Evolutionary conservation across 2,797 vertebrate species (phyloP), one percentile per base, ranked within the genome.

Genomic region (Dromococcyx pavoninus): DNA sequence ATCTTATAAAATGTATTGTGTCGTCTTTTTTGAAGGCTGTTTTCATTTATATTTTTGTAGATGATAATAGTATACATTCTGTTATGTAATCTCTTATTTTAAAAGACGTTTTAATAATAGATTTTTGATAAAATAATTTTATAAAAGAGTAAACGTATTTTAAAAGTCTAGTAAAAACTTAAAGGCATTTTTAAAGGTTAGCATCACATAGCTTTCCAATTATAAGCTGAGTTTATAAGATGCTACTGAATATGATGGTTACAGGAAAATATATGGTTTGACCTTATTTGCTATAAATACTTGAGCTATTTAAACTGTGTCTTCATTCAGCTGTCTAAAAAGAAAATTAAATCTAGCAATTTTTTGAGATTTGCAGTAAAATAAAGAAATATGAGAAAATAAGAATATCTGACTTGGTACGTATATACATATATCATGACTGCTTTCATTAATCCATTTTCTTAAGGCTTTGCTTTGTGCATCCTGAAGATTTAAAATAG

Each of bases 341-440:
- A 70, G 17, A 82, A 76, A 77, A 71, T 41, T 17, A 82, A 62
- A 67, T 74, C n/a, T 28, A 70, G 2, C 23, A 67, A 35, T 54
- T 56, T 65, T 76, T 50, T 67, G 53, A 70, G 32, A 89, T 74
- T 51, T 62, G 17, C 44, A 60, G 8, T 75, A 66, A 86, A 93
- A 85, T 28, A 50, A 88, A 81, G 17, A 61, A 48, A 64, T 37
- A 19, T 14, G 5, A 72, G 13, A 85, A 88, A 53, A 39, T 56
- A 69, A 62, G 23, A 83, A 35, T 76, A 37, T 64, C 23, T 81
- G 48, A 53, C 13, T 50, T 62, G 32, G 69, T 79, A 32, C 0
- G 0, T 54, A 14, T 19, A 28, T 18, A 9, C 53, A 25, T 74
- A 69, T 70, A 8, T 35, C 0, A 1, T 35, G 27, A 25, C 13